Evolutionary conservation across 2,797 vertebrate species (phyloP), one percentile per base, ranked within the genome.

Genomic region (Caiman crocodilus): DNA sequence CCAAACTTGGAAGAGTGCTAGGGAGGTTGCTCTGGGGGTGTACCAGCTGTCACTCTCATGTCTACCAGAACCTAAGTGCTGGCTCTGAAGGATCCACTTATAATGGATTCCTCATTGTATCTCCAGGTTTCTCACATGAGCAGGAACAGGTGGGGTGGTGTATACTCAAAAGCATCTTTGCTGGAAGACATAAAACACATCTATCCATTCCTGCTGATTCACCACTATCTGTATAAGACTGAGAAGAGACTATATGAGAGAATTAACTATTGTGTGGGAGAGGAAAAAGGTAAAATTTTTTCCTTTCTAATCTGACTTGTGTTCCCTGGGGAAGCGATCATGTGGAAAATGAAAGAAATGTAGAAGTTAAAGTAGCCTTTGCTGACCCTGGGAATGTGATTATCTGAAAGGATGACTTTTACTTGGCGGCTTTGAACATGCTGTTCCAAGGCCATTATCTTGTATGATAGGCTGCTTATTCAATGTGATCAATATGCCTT

Each of bases 351-450:
- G 69, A 91, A 61, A 30, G 10, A 84, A 95, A 81, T 84, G 86
- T 92, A 80, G 85, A 69, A 73, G 76, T 84, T 90, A 77, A 73
- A 73, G 10, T 90, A 87, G 91, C 85, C 84, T 91, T 55, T 88
- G 60, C 84, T 92, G 88, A 94, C 89, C 93, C 93, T 65, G n/a
- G 86, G 87, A 93, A 89, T 94, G 25, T 57, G 69, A 90, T 94
- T 90, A 90, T 90, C 82, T 80, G 76, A 91, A 94, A 28, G 61
- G 88, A 84, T 85, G 71, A 67, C 69, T 90, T 91, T 32, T 82
- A 18, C 83, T 85, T 84, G 85, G 78, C 80, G 85, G 84, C 74
- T 89, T 86, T 80, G 80, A 77, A 80, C 79, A 10, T 76, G 86
- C 90, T 94, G 61, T 91, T 94, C 76, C 76, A 84, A 65, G 56